Base-by-base conservation (phyloP, 2,797 vertebrate genomes). In the Paguma larvata region DNA sequence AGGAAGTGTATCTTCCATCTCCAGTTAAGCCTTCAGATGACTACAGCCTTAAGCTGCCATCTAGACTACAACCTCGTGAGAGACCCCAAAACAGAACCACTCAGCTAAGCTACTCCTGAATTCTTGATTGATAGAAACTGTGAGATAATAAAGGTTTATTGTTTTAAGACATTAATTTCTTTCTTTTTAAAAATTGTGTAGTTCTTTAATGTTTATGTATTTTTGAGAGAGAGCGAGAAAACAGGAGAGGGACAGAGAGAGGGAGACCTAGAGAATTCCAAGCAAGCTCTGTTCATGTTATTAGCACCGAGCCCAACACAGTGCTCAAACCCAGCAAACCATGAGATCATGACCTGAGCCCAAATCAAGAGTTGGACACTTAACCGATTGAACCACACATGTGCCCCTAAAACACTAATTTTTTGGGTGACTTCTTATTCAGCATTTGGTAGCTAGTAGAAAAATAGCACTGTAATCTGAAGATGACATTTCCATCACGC, bases 111-210 rank as follows among this genome's bases (percentile, higher is more conserved):
- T 89, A 32, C 19, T 68, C 19, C 77, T 82, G 19, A 95, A 83
- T 46, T 91, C 32, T 19, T 87, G 8, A 63, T 23, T 23, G 38
- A 85, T 19, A 87, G 77, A 90, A 93, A 86, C 68, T 62, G 34
- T 86, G 75, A 93, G 19, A 38, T 82, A 93, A 86, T 87, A 85
- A 67, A 59, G 44, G 25, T 51, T n/a, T 56, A 85, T 75, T 56
- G 46, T 85, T 67, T 89, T 89, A 92, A 72, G 38, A 56, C 48
- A 46, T 2, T 19, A 51, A 67, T 23, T 30, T 96, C 85, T 82
- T 68, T 5, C 15, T 53, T 53, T 53, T 53, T 5, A 53, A 53
- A 18, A 53, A 53, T 53, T 53, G 51, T 53, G 51, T 53, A 53
- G 51, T 53, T 18, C 51, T 53, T 53, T 53, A 53, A 16, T 53